Percentiles rank a stretch among this genome's conserved stretches.
phyloP scores from a whole-genome alignment of 2,888 invertebrate genomes.

The Nipponacmea schrenckii region DNA sequence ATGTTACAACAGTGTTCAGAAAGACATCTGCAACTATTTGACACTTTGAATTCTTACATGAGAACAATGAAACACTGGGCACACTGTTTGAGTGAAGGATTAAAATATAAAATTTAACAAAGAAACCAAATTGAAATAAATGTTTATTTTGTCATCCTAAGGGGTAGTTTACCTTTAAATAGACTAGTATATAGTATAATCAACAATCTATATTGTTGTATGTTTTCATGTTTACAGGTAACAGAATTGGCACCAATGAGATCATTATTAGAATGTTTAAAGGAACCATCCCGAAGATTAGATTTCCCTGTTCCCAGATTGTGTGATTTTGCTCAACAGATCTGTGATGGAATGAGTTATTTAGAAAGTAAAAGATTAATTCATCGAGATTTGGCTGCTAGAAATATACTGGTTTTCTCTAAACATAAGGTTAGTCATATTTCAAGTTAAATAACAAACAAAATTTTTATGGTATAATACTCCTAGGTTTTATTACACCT shows the following conservation, averaged over 20 bases:
- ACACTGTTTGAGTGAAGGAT: too few relatives aligned
- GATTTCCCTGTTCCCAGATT: constrained; percentile 91
- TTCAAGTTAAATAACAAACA: neutral
- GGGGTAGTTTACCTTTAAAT: too few relatives aligned
- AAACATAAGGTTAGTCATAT: constrained; percentile 82
- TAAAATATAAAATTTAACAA: too few relatives aligned
- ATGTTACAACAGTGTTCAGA: too few relatives aligned
- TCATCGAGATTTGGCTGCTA: constrained; percentile 95
- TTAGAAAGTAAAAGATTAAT: constrained; percentile 95
- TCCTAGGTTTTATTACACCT: neutral
- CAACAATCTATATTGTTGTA: too few relatives aligned
- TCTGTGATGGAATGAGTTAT: constrained; percentile 98
- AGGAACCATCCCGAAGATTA: constrained; percentile 88
- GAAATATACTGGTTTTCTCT: constrained; percentile 96
- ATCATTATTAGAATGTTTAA: constrained; percentile 93
- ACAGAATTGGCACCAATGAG: constrained; percentile 95
- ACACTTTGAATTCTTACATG: too few relatives aligned
- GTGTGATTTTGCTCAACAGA: constrained; percentile 95
- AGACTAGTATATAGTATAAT: too few relatives aligned
- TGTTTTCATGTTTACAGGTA: constrained; percentile 71
- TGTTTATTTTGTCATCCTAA: too few relatives aligned
- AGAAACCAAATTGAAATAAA: too few relatives aligned
- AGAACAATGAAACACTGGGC: too few relatives aligned
- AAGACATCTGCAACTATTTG: too few relatives aligned
- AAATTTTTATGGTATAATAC: neutral